Evolutionary conservation across 2,113 vertebrate genomes (phyloP).

Genomic region (Murina feae): DNA sequence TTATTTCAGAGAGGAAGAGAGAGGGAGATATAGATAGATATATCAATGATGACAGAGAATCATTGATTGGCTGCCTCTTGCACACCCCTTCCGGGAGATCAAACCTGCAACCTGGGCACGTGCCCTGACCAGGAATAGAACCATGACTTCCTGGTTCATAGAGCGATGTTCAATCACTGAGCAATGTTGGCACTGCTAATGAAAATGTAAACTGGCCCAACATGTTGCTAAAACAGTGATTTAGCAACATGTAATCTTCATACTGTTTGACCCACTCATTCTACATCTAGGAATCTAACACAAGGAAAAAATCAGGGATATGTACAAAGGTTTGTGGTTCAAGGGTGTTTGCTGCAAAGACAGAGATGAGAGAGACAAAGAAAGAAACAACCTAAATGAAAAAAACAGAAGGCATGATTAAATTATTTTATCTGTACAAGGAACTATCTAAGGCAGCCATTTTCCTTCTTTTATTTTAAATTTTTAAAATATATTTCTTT

Average conservation of each 20-base stretch:
- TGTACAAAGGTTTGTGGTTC: conserved; percentile 6
- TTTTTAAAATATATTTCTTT: no score
- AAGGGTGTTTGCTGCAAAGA: background rate
- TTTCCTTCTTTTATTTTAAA: background rate
- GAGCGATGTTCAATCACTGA: no score
- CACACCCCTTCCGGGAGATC: no score
- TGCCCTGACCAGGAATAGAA: no score
- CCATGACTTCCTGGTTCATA: no score
- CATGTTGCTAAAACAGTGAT: background rate
- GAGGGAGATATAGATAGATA: no score
- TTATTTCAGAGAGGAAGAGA: no score
- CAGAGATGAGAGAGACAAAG: background rate
- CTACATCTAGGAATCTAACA: conserved; percentile 4
- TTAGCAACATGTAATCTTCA: background rate
- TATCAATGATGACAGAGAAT: no score
- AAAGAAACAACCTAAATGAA: background rate
- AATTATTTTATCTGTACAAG: background rate
- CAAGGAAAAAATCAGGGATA: conserved; percentile 2
- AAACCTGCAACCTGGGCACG: no score
- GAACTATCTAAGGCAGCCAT: background rate
- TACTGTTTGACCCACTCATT: background rate
- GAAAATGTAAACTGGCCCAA: background rate
- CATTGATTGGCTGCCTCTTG: no score
- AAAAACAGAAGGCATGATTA: background rate
- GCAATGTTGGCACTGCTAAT: background rate